phyloP scores from a whole-genome alignment of 2,113 vertebrate species.

The Ochotona curzoniae region DNA sequence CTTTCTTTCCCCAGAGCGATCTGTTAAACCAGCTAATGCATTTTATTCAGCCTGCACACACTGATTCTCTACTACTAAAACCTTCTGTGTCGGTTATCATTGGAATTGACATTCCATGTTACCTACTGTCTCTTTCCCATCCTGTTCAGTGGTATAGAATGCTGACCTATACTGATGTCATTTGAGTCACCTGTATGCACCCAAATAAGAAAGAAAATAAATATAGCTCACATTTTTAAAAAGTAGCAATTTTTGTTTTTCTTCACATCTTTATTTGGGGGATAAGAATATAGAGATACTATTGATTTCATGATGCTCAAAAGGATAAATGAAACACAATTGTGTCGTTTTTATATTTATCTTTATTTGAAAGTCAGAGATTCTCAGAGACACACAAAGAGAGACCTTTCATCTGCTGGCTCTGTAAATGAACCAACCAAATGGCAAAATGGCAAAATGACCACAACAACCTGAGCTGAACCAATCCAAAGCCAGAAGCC shows the following conservation, averaged over 20 bases:
- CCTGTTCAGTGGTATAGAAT: not conserved
- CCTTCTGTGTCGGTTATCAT: not conserved
- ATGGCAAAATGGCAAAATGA: too few relatives aligned
- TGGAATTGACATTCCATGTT: accelerated
- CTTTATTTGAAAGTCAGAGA: too few relatives aligned
- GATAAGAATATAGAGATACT: not conserved
- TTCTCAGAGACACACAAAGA: too few relatives aligned
- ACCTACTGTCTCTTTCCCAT: not conserved
- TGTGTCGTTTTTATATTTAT: not conserved
- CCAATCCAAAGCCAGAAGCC: too few relatives aligned
- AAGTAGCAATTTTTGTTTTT: constrained; percentile 16
- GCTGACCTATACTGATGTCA: not conserved
- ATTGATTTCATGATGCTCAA: constrained; percentile 7
- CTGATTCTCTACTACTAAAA: not conserved
- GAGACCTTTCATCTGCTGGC: too few relatives aligned
- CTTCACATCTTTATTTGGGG: not conserved
- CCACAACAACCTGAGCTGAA: too few relatives aligned
- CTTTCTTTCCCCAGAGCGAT: not conserved
- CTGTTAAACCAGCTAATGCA: not conserved
- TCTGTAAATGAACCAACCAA: too few relatives aligned
- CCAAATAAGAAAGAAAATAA: constrained; percentile 32
- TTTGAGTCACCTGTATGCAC: not conserved
- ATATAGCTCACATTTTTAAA: not conserved
- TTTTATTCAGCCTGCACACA: not conserved
- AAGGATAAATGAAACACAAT: not conserved